phyloP scores from a whole-genome alignment of 2,797 vertebrate species.

The Benthosema pterotum region DNA sequence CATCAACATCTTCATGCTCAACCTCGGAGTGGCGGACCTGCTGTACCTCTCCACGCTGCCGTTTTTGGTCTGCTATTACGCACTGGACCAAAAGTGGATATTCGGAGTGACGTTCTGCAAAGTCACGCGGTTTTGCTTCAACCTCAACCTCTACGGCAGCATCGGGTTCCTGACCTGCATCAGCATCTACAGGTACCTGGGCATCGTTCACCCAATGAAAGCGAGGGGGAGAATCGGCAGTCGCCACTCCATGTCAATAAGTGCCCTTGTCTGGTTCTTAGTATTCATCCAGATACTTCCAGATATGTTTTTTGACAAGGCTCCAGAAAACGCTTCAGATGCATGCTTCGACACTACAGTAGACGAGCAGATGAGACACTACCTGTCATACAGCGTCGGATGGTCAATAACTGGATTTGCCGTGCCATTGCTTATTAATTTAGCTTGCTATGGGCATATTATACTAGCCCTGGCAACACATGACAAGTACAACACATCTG shows the following conservation, averaged over 20 bases:
- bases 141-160: slow-evolving; percentile 86
- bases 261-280: slow-evolving; percentile 71
- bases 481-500: slow-evolving; percentile 54
- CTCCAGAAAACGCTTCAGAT: fast-evolving
- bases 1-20: slow-evolving; percentile 79
- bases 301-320: slow-evolving; percentile 79
- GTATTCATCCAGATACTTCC: slow-evolving; percentile 77
- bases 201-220: slow-evolving; percentile 83
- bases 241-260: slow-evolving; percentile 52
- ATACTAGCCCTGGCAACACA: slow-evolving; percentile 75
- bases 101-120: slow-evolving; percentile 81
- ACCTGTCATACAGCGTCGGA: slow-evolving; percentile 69
- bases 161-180: slow-evolving; percentile 87
- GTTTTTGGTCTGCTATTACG: slow-evolving; percentile 83
- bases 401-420: slow-evolving; percentile 76
- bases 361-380: slow-evolving; percentile 8
- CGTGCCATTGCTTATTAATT: slow-evolving; percentile 77
- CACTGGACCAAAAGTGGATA: slow-evolving; percentile 61
- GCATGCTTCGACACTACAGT: slow-evolving; percentile 78
- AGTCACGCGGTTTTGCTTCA: slow-evolving; percentile 80
- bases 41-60: slow-evolving; percentile 82
- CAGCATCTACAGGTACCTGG: slow-evolving; percentile 84
- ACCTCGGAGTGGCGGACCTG: slow-evolving; percentile 82
- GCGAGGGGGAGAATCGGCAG: slow-evolving; percentile 72
- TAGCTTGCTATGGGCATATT: slow-evolving; percentile 80